Evolutionary conservation across 2,888 invertebrate genomes (phyloP), one percentile per base, ranked within the genome.

Genomic region (Gnatocerus cornutus): DNA sequence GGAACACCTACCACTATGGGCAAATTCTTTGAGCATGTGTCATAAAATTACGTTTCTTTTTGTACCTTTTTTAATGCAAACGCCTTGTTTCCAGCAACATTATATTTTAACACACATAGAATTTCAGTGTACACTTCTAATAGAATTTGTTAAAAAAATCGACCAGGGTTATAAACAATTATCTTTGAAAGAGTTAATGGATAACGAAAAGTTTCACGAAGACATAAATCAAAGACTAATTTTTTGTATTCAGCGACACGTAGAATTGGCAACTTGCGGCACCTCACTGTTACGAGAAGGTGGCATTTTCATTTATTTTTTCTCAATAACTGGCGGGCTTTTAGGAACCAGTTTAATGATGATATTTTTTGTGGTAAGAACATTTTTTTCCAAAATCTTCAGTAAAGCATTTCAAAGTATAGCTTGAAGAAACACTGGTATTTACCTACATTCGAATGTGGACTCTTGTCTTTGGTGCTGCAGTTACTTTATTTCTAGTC

Each of bases 41-140:
- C 50, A 29, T 50, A 13, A 16, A 50, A 2, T 50, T 5, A 27
- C 29, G 9, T 50, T 50, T 50, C 50, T 50, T 8, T 50, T 50
- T 27, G 50, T 50, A n/a, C 21, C 50, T 2, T 50, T 27, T 29
- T 50, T 50, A 50, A 50, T 50, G 50, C 50, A 50, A 50, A 16
- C 50, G 6, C 50, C 50, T 7, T 50, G 27, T 50, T 50, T 50
- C 10, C 29, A 29, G 21, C 3, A 10, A 5, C n/a, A 3, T 21
- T 50, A 50, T 50, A 1, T 50, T 2, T 5, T 50, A 5, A 29
- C 6, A 3, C 50, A 50, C n/a, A 1, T 27, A 0, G 10, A 29
- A 10, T 27, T 21, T 27, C 50, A 50, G n/a, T 4, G 21, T 3
- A 16, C 7, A 7, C 13, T 50, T 5, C n/a, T 50, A n/a, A 8